Percentiles rank a stretch among this genome's conserved stretches.
phyloP scores from a whole-genome alignment of 2,797 vertebrate species.

The Hozukius guyotensis region DNA sequence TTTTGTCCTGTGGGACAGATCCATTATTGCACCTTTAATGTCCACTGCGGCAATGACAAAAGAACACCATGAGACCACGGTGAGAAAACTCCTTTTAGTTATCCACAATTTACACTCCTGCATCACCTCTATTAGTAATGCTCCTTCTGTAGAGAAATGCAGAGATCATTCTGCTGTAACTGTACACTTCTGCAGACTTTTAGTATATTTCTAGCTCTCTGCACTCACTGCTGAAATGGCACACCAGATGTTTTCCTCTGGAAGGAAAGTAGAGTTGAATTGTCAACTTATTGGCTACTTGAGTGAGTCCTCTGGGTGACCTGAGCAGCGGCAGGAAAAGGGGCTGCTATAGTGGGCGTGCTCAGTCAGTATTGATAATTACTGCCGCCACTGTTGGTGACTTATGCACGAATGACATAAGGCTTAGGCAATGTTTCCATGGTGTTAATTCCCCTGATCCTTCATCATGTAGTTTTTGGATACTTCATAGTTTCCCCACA shows the following conservation, averaged over 20 bases:
- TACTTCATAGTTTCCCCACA: background rate
- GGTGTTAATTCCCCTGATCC: conserved; percentile 20
- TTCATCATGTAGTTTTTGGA: conserved; percentile 14
- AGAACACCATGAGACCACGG: background rate
- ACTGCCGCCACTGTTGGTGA: background rate
- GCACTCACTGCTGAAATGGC: conserved; percentile 36
- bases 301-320: conserved; percentile 45
- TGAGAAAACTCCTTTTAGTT: conserved; percentile 6
- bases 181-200: conserved; percentile 44
- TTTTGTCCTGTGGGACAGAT: background rate
- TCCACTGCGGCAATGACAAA: conserved; percentile 10
- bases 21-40: conserved; percentile 22
- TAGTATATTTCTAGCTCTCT: conserved; percentile 38
- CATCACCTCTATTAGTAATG: background rate
- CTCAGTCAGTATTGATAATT: conserved; percentile 41
- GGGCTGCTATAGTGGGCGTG: background rate
- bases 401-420: conserved; percentile 35
- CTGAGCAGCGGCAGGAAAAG: conserved; percentile 29
- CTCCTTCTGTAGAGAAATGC: conserved; percentile 12
- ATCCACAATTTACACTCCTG: background rate
- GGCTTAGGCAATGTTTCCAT: conserved; percentile 55
- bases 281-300: conserved; percentile 33
- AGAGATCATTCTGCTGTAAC: conserved; percentile 38
- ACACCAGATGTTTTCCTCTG: conserved; percentile 63
- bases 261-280: conserved; percentile 43